phyloP scores from a whole-genome alignment of 2,113 vertebrate species.

The Chionodraco myersi region DNA sequence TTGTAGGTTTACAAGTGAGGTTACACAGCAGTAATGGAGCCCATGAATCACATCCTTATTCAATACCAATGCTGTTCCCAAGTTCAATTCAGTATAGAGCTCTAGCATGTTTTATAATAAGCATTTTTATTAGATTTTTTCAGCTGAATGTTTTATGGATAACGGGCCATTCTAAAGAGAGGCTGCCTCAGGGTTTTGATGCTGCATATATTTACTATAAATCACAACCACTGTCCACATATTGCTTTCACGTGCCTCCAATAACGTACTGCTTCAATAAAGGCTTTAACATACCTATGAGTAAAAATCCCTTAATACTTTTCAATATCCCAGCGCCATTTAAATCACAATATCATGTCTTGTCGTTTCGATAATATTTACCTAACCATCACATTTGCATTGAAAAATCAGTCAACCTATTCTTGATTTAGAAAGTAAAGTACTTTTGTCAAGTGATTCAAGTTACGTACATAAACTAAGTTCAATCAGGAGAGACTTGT shows the following conservation, averaged over 20 bases:
- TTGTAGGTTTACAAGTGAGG: neutral
- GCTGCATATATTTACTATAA: neutral
- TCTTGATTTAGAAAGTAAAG: too few species aligned
- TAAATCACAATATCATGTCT: neutral
- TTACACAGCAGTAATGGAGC: neutral
- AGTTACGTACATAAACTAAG: too few species aligned
- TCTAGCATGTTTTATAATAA: constrained; percentile 4
- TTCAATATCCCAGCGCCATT: neutral
- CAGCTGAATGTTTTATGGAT: neutral
- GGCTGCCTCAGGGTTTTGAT: neutral
- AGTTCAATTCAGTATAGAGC: neutral
- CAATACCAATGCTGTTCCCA: neutral
- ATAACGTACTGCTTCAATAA: neutral
- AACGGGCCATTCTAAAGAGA: neutral
- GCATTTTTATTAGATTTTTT: neutral
- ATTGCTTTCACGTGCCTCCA: neutral
- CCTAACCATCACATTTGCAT: too few species aligned
- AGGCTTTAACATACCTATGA: neutral
- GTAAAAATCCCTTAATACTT: neutral
- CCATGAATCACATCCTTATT: neutral
- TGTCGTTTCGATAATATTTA: too few species aligned
- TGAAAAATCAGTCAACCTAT: too few species aligned
- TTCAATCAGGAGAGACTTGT: too few species aligned
- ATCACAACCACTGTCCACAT: neutral
- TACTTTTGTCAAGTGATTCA: too few species aligned